Evolutionary conservation across 1,140 invertebrate species (phyloP).

Genomic region (Thereuonema tuberculata): DNA sequence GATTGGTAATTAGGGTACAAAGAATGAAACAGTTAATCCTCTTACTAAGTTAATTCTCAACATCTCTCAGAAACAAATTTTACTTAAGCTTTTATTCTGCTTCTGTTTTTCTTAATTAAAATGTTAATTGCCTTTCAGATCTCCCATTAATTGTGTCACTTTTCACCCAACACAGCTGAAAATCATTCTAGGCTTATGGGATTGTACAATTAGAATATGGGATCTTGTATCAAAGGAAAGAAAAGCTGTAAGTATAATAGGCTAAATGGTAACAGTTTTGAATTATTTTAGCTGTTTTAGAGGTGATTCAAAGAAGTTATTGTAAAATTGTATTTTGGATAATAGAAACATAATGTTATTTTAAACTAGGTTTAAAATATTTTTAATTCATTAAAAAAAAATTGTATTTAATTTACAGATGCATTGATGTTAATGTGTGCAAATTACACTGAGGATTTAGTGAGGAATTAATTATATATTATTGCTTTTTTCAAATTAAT

Average conservation of each 20-base stretch:
- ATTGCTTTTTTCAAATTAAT: no score
- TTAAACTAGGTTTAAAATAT: no score
- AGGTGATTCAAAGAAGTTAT: no score
- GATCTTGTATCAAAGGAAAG: slow-evolving; percentile 27
- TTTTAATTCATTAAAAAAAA: no score
- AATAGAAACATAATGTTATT: no score
- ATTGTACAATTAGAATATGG: slow-evolving; percentile 29
- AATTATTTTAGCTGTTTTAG: no score
- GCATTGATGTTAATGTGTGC: no score
- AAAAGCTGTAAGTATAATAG: slow-evolving; percentile 17
- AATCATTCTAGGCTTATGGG: slow-evolving; percentile 32
- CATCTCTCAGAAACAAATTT: background rate
- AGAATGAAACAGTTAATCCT: background rate
- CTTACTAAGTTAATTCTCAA: background rate
- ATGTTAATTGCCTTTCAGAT: slow-evolving; percentile 12
- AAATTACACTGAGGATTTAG: no score
- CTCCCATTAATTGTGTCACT: slow-evolving; percentile 32
- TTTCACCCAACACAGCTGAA: slow-evolving; percentile 31
- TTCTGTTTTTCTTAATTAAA: background rate
- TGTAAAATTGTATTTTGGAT: no score
- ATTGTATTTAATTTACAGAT: no score
- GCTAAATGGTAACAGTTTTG: background rate
- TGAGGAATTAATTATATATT: no score
- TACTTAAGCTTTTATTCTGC: background rate
- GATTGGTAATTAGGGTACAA: background rate